Evolutionary conservation across 2,113 vertebrate species (phyloP).

Genomic region (Heloderma charlesbogerti): DNA sequence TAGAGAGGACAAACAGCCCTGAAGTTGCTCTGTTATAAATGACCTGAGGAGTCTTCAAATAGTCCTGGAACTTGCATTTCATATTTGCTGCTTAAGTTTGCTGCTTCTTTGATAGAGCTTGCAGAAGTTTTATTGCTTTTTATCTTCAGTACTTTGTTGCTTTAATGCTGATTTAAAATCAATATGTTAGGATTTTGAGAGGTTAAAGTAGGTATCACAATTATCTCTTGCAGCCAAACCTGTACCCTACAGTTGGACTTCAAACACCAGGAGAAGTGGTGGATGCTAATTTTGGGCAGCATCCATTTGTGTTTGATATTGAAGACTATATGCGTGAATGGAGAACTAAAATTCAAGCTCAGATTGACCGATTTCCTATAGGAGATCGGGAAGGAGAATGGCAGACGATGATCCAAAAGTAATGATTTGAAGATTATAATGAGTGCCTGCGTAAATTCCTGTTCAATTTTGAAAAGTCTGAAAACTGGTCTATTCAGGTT

Average conservation of each 20-base stretch:
- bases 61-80: slow-evolving; percentile 1
- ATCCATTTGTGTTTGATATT: slow-evolving; percentile 97
- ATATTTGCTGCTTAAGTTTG: slow-evolving; percentile 22
- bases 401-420: slow-evolving; percentile 99
- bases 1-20: neutral
- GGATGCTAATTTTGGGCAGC: slow-evolving; percentile 97
- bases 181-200: slow-evolving; percentile 14
- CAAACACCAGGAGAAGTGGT: slow-evolving; percentile 98
- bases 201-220: slow-evolving; percentile 51
- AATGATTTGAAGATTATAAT: slow-evolving; percentile 64
- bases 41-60: slow-evolving; percentile 18
- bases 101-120: slow-evolving; percentile 9
- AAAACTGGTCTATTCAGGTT: neutral
- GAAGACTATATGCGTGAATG: slow-evolving; percentile 99
- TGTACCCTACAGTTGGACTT: slow-evolving; percentile 98
- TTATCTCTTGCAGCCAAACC: slow-evolving; percentile 88
- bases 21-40: neutral
- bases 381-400: slow-evolving; percentile 97
- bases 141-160: neutral
- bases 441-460: neutral
- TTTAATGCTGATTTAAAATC: neutral
- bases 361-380: slow-evolving; percentile 94
- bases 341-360: slow-evolving; percentile 97
- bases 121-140: slow-evolving; percentile 24
- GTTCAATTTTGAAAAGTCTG: slow-evolving; percentile 6